A percentile compares a stretch with the other conserved stretches of the same genome.
These are phyloP conservation scores for Yponomeuta cagnagella DNA, from an alignment of 2,888 invertebrate genomes.

Conservation along the genomic window DNA sequence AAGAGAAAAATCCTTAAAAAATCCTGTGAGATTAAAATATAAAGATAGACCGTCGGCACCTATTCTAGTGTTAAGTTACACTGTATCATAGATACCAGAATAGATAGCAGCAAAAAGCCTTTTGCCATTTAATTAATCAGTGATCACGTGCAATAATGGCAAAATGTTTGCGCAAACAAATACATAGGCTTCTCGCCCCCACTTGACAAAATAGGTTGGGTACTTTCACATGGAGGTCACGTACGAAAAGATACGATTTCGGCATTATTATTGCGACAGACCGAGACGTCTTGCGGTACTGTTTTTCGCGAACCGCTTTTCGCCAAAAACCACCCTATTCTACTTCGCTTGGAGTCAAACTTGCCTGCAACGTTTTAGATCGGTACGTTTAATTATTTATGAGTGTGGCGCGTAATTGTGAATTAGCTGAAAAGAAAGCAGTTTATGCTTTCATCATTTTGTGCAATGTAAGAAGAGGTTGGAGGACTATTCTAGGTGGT, in stretches of 20 bases:
- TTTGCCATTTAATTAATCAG: too few relatives aligned
- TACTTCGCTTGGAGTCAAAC: background rate
- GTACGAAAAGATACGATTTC: background rate
- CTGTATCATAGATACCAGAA: too few relatives aligned
- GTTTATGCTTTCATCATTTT: background rate
- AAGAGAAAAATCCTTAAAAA: too few relatives aligned
- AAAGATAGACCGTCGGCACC: too few relatives aligned
- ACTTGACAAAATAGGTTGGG: background rate
- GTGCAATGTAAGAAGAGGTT: background rate
- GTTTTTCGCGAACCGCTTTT: background rate
- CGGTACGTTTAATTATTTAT: background rate
- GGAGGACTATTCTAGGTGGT: background rate
- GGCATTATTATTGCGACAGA: conserved; percentile 10
- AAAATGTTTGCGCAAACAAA: background rate
- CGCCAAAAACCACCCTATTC: background rate
- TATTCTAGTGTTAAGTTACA: too few relatives aligned
- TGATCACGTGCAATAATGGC: background rate
- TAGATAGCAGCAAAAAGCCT: too few relatives aligned
- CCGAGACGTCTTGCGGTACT: conserved; percentile 16
- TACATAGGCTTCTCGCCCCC: background rate
- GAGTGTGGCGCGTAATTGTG: background rate
- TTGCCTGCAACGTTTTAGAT: background rate
- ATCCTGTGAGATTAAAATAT: too few relatives aligned
- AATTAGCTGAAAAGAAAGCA: background rate
- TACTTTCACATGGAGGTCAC: background rate